These are phyloP conservation scores for Pogoniulus pusillus DNA, from an alignment of 2,797 vertebrate species.

Conservation along the genomic window DNA sequence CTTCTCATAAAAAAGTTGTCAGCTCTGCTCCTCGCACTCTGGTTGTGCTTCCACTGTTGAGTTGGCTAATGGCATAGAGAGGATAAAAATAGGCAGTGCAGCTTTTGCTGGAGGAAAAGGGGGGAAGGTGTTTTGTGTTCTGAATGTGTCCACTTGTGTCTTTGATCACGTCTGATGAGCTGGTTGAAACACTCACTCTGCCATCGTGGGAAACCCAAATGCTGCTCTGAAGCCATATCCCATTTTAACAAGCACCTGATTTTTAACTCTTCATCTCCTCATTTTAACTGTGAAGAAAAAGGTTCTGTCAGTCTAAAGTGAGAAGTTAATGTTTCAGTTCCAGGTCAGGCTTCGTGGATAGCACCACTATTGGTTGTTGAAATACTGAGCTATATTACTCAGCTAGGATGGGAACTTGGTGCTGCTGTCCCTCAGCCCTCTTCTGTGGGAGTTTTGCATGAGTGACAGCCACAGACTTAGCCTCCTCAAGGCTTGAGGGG, in stretches of 20 bases:
- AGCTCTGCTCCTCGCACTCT: slow-evolving; percentile 34
- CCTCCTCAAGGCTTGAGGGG: not conserved
- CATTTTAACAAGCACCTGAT: slow-evolving; percentile 20
- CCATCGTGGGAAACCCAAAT: not conserved
- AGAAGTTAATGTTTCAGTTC: not conserved
- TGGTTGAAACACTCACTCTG: not conserved
- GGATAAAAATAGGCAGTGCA: not conserved
- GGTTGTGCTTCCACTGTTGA: slow-evolving; percentile 34
- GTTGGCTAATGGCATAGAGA: not conserved
- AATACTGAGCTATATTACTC: not conserved
- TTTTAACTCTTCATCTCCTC: slow-evolving; percentile 6
- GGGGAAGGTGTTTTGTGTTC: not conserved
- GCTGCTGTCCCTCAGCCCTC: not conserved
- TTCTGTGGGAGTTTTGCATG: slow-evolving; percentile 16
- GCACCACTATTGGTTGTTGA: not conserved
- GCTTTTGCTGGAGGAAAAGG: not conserved
- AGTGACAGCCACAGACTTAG: not conserved
- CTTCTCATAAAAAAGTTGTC: slow-evolving; percentile 51
- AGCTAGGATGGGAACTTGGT: not conserved
- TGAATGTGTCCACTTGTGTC: not conserved
- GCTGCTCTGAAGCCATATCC: not conserved
- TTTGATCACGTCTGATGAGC: slow-evolving; percentile 20
- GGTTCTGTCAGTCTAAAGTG: not conserved
- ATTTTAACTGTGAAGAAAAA: not conserved
- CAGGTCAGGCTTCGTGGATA: not conserved